Base-by-base conservation (phyloP, 1,140 invertebrate genomes). In the Bombus waltoni region DNA sequence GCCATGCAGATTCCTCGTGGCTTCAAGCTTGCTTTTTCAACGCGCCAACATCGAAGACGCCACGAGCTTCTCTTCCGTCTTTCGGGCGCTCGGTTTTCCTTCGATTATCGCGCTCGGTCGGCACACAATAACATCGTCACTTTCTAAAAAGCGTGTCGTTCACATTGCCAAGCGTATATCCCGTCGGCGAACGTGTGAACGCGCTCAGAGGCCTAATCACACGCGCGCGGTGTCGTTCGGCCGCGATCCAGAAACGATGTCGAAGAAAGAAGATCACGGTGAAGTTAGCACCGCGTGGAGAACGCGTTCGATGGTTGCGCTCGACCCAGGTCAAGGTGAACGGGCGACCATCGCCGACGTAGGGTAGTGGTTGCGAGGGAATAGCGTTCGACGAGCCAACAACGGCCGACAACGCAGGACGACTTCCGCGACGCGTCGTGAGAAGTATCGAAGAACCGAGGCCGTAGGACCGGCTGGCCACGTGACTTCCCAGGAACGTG, bases 361-460 rank as follows among this genome's bases (percentile, higher is more conserved):
- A 25, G 40, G 38, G 53, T 73, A 40, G 42, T 53, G 18, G 47
- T 8, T 53, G 47, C 18, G 47, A 35, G 76, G 62, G 77, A 85
- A 53, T 5, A 40, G 2, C 57, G 57, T 40, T 77, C 57, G 57
- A 38, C 44, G 4, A 38, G 44, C 65, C 47, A 59, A 87, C 71
- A 35, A 87, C 71, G 35, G 79, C 32, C 82, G 40, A 68, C 35
- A 25, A 59, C 32, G 42, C 53, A 82, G 75, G 68, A 83, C 59
- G 68, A 83, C 59, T 79, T 81, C 57, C 83, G 80, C 40, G 71
- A 72, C 85, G 85, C 83, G 82, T 88, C 91, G 91, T 92, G 91
- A 91, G 90, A 92, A 92, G 89, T 74, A 76, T 65, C 87, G 88
- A 83, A 65, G 85, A 85, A 78, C 81, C 75, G 65, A 66, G 87